Percentiles rank a stretch among this genome's conserved stretches.
Evolutionary conservation across 2,888 invertebrate species (phyloP).

Genomic region (Dryococelus australis): DNA sequence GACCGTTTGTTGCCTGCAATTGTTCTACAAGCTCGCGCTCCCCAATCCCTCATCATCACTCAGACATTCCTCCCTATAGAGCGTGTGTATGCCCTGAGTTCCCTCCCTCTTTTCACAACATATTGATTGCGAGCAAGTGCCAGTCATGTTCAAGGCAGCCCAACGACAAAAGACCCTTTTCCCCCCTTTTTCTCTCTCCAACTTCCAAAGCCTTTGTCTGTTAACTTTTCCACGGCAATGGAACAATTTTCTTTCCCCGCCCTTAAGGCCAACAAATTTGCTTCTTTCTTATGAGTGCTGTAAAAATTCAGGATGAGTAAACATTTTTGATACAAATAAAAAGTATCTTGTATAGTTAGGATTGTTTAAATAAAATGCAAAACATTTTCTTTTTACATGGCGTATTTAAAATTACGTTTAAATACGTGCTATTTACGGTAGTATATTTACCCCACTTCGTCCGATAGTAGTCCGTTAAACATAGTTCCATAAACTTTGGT

Average conservation of each 20-base stretch:
- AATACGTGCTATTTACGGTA: no score
- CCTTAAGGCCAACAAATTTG: neutral
- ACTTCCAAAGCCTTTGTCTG: neutral
- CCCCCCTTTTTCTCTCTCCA: neutral
- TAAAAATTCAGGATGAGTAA: neutral
- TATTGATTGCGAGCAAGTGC: neutral
- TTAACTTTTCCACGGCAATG: neutral
- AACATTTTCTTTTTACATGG: no score
- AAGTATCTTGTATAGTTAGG: no score
- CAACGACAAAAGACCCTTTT: neutral
- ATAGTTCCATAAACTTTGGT: no score
- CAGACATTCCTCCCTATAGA: neutral
- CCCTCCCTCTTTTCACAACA: neutral
- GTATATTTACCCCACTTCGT: no score
- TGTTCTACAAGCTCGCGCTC: neutral
- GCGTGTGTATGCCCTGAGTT: neutral
- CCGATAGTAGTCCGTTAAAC: no score
- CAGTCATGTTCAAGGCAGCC: neutral
- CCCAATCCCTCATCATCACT: neutral
- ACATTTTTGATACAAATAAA: no score
- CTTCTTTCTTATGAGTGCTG: neutral
- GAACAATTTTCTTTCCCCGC: neutral
- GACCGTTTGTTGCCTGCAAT: neutral
- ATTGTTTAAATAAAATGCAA: no score
- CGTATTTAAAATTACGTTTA: no score